phyloP scores from a whole-genome alignment of 1,140 invertebrate genomes.

The Drosophila orena region DNA sequence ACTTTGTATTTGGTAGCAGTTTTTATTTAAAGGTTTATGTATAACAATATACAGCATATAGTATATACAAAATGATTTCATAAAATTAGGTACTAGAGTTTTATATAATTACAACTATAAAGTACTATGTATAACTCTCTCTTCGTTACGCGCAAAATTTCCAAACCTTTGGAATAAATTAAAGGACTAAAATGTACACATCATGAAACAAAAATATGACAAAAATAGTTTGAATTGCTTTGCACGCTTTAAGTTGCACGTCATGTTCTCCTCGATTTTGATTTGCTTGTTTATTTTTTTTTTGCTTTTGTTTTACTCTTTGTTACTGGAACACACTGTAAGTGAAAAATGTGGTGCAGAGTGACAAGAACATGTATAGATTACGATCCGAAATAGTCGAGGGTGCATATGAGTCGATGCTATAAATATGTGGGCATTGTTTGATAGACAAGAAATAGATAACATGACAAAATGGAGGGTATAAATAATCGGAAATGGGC shows the following conservation, averaged over 20 bases:
- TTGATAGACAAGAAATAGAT: constrained; percentile 37
- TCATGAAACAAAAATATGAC: constrained; percentile 64
- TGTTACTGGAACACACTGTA: constrained; percentile 5
- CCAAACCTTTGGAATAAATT: constrained; percentile 79
- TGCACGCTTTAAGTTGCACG: constrained; percentile 3
- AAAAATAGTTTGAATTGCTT: constrained; percentile 21
- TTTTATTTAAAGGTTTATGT: constrained; percentile 73
- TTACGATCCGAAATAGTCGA: constrained; percentile 10
- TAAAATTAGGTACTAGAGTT: constrained; percentile 77
- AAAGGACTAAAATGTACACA: constrained; percentile 80
- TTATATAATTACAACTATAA: constrained; percentile 74
- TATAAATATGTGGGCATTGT: constrained; percentile 54
- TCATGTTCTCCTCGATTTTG: not conserved
- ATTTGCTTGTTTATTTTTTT: not conserved
- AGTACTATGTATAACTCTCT: constrained; percentile 68
- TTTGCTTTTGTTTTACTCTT: not conserved
- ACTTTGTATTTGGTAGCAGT: constrained; percentile 73
- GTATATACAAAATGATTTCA: constrained; percentile 74
- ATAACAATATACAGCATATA: constrained; percentile 67
- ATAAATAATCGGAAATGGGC: constrained; percentile 66
- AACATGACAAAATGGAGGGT: constrained; percentile 51
- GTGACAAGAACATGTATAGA: constrained; percentile 4
- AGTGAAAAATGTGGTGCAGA: constrained; percentile 8
- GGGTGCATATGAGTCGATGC: constrained; percentile 41
- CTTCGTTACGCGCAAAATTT: constrained; percentile 67